Percentiles rank a stretch among this genome's conserved stretches.
Conservation (phyloP, 2,113 vertebrate genomes). For the Micronisus gabar region DNA sequence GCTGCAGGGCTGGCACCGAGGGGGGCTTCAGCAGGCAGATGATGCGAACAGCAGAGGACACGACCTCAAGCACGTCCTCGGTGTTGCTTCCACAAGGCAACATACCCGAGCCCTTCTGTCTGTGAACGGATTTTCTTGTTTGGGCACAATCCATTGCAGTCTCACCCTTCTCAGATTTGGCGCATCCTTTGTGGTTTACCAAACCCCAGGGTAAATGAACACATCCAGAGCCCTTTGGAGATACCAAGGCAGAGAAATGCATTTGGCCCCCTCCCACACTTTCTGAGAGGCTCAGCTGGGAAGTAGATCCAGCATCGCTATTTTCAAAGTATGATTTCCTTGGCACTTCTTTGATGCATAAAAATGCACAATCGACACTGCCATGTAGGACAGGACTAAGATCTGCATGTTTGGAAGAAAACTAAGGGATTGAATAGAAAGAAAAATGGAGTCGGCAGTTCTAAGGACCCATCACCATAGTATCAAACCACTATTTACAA, state of each 20-base stretch:
- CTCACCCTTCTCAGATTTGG: not conserved
- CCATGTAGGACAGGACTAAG: not conserved
- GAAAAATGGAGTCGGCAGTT: not conserved
- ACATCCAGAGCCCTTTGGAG: not conserved
- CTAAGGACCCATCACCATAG: slow-evolving; percentile 22
- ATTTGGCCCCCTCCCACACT: not conserved
- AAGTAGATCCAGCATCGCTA: not conserved
- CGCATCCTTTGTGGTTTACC: not conserved
- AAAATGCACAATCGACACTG: not conserved
- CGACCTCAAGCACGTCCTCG: not conserved
- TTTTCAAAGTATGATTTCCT: not conserved
- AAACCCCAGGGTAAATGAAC: not conserved
- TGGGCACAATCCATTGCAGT: not conserved
- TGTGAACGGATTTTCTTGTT: not conserved
- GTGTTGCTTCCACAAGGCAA: not conserved
- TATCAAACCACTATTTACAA: slow-evolving; percentile 36
- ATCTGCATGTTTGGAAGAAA: slow-evolving; percentile 28
- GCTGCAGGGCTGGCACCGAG: not conserved
- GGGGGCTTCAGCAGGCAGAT: not conserved
- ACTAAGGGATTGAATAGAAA: not conserved
- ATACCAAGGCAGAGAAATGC: not conserved
- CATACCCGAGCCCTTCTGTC: accelerated
- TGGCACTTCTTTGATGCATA: not conserved
- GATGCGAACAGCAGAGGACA: not conserved
- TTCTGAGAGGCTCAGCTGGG: not conserved